Evolutionary conservation across 2,797 vertebrate species (phyloP), one percentile per base, ranked within the genome.

Genomic region (Prionace glauca): DNA sequence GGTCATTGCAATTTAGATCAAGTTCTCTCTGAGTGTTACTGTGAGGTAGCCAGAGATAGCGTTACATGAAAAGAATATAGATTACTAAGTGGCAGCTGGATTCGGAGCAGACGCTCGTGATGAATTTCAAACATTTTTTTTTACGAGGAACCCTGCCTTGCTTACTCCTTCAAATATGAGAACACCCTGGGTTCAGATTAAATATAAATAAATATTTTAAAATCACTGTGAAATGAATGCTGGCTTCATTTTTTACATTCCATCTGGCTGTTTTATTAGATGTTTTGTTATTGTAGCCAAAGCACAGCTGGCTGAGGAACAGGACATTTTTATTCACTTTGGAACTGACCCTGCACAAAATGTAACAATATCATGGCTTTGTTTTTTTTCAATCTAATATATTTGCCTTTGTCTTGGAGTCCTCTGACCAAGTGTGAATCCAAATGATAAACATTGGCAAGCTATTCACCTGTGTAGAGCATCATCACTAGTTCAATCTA

Each of bases 1-100:
- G 36, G 93, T 94, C 93, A 94, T 74, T 74, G 67, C 93, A 94
- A 94, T 94, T 94, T 94, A 94, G 93, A 50, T 94, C 67, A 94
- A 94, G 92, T 94, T 94, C 71, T 41, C 92, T 32, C 41, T 29
- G 67, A 69, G 22, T 94, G 69, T 94, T 56, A 94, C 65, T 94
- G 92, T 94, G 69, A 94, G 69, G 67, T 26, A 29, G 93, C 41
- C 24, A 94, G 92, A 72, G 67, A 94, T 94, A 74, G 67, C 41
- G 1, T 94, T 65, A 94, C 93, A 72, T 94, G 93, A 71, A 94
- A 50, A 20, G 93, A 94, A 94, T 94, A 94, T 74, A 94, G 93
- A 94, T 94, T 41, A 94, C 69, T 2, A 20, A 12, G 69, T 74
- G 67, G 41, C 67, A 69, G 41, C 41, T 94, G 65, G 41, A 94